These are phyloP conservation scores for Brachylomia viminalis DNA, from an alignment of 2,888 invertebrate species.

Conservation along the genomic window DNA sequence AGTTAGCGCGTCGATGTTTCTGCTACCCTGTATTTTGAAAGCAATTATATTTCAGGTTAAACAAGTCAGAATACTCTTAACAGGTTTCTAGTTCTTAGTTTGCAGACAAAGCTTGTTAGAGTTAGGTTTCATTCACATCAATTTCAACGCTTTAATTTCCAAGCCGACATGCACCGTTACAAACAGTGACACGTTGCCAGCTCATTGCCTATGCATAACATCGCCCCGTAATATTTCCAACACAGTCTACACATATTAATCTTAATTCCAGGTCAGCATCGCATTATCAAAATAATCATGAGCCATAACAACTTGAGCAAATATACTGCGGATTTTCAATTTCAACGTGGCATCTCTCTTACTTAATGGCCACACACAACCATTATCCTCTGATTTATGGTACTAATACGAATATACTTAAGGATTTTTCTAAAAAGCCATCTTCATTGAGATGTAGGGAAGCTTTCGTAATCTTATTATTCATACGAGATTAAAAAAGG, in stretches of 20 bases:
- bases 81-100: background rate
- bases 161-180: conserved; percentile 6
- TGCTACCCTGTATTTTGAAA: background rate
- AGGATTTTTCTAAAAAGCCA: conserved; percentile 53
- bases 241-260: conserved; percentile 47
- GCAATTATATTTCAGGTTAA: background rate
- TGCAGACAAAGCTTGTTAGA: no score
- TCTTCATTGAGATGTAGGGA: conserved; percentile 44
- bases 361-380: conserved; percentile 64
- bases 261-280: conserved; percentile 49
- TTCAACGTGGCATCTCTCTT: conserved; percentile 68
- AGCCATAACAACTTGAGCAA: conserved; percentile 54
- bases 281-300: conserved; percentile 61
- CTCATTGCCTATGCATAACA: conserved; percentile 51
- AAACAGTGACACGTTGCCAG: conserved; percentile 44
- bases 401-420: conserved; percentile 66
- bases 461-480: conserved; percentile 40
- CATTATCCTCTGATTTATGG: conserved; percentile 67
- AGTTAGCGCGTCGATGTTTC: no score
- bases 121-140: background rate
- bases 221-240: conserved; percentile 28
- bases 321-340: conserved; percentile 66
- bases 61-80: no score
- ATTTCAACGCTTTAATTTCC: background rate
- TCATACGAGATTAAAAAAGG: conserved; percentile 42